Evolutionary conservation across 2,113 vertebrate species (phyloP), one percentile per base, ranked within the genome.

Genomic region (Percopsis transmontana): DNA sequence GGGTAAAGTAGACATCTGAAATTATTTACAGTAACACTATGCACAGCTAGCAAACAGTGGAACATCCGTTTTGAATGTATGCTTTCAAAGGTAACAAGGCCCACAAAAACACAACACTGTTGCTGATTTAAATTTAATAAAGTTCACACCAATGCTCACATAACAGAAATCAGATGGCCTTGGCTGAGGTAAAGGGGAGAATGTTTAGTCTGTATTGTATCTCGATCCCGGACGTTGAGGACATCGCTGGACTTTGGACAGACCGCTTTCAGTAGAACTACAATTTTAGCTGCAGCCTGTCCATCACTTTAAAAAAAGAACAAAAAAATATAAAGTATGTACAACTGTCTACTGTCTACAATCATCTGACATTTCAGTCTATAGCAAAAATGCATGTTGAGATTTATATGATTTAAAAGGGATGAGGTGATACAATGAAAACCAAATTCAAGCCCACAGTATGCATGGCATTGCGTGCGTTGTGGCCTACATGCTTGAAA

Each of bases 101-200:
- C 16, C 68, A 72, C 76, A 64, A 81, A 72, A 66, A 50, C 48
- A 56, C 44, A 61, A 68, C 57, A 67, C 27, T 33, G 23, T 40
- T 73, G 47, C 66, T 62, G 53, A 75, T 74, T 85, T 39, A 60
- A 55, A 80, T 78, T 76, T 59, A 83, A 67, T 78, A 67, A 69
- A 79, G 73, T 71, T 72, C 54, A 56, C 39, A 61, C 47, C 33
- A 38, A 58, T 53, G 42, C 44, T 45, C 1, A 0, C 54, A 24
- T 74, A 81, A 86, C 44, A 33, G 33, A 57, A 67, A 81, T 61
- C 85, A 88, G 73, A 80, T 86, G 73, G 66, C 33, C 55, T 27
- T 58, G 63, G 54, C 18, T 45, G 60, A 38, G 47, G 20, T 47
- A 10, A 41, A 23, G 47, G 52, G 38, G 24, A 47, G 54, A 74